These are phyloP conservation scores for Talpa occidentalis DNA, from an alignment of 2,113 vertebrate species.

Conservation along the genomic window DNA sequence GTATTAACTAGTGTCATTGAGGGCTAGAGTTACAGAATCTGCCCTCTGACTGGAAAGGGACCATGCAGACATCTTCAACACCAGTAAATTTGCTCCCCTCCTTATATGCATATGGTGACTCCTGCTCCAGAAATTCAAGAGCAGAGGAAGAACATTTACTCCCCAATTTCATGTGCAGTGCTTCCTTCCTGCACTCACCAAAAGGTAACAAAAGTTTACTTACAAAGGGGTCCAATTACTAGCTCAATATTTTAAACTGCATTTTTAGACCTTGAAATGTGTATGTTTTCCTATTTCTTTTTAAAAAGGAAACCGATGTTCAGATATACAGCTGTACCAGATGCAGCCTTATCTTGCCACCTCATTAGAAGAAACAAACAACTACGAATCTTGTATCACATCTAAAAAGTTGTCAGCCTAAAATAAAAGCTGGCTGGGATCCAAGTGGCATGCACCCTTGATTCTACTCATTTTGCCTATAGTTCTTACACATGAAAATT, in stretches of 20 bases:
- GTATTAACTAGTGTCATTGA: neutral
- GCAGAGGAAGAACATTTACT: neutral
- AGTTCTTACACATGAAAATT: conserved; percentile 68
- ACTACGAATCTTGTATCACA: conserved; percentile 55
- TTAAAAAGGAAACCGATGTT: conserved; percentile 44
- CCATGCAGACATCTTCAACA: neutral
- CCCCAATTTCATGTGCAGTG: neutral
- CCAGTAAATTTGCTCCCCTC: neutral
- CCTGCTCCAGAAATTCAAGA: neutral
- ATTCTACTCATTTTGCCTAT: conserved; percentile 47
- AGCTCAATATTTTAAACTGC: neutral
- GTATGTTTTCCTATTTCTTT: conserved; percentile 46
- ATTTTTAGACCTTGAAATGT: neutral
- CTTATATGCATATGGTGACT: neutral
- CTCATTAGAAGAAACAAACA: conserved; percentile 76
- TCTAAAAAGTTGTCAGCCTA: conserved; percentile 66
- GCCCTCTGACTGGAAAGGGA: neutral
- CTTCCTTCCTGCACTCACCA: neutral
- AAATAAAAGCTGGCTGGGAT: conserved; percentile 62
- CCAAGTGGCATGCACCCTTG: conserved; percentile 50
- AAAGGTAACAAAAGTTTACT: neutral
- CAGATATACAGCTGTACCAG: conserved; percentile 53
- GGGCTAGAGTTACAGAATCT: neutral
- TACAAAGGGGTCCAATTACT: neutral
- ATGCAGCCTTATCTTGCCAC: conserved; percentile 64